Percentiles rank a stretch among this genome's conserved stretches.
phyloP scores from a whole-genome alignment of 2,888 invertebrate species.

The Meta bourneti region DNA sequence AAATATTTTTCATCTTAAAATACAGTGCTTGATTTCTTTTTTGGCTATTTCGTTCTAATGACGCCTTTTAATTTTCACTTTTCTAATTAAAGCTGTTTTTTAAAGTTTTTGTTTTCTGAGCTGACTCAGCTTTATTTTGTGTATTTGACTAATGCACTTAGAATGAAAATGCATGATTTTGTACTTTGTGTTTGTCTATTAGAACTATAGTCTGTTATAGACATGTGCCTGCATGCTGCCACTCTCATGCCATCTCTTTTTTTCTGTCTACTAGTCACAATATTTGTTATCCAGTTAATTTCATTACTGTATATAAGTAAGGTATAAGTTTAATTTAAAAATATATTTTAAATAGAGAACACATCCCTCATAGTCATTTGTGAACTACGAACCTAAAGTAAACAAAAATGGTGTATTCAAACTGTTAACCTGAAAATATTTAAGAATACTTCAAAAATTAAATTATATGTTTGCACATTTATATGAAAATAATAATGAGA shows the following conservation, averaged over 20 bases:
- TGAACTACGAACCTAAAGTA: too few relatives aligned
- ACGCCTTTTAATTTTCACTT: conserved; percentile 31
- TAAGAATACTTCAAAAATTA: too few relatives aligned
- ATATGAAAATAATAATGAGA: too few relatives aligned
- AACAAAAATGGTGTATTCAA: too few relatives aligned
- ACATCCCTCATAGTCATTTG: too few relatives aligned
- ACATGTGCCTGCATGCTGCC: not conserved
- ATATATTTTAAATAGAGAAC: too few relatives aligned
- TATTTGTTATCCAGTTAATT: too few relatives aligned
- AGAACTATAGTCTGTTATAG: not conserved
- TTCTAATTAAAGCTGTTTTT: conserved; percentile 3
- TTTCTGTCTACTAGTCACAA: not conserved
- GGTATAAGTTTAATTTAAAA: too few relatives aligned
- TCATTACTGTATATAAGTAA: too few relatives aligned
- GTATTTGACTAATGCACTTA: conserved; percentile 48
- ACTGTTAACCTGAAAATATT: too few relatives aligned
- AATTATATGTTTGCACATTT: too few relatives aligned
- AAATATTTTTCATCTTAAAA: conserved; percentile 14
- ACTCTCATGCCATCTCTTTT: not conserved
- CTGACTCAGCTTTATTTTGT: conserved; percentile 27
- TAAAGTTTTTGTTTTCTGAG: not conserved
- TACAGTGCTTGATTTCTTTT: not conserved
- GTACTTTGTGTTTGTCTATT: not conserved
- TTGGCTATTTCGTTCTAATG: not conserved
- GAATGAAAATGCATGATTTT: conserved; percentile 56